Base-by-base conservation (phyloP, 2,888 invertebrate genomes). In the Aproaerema taeniolella region DNA sequence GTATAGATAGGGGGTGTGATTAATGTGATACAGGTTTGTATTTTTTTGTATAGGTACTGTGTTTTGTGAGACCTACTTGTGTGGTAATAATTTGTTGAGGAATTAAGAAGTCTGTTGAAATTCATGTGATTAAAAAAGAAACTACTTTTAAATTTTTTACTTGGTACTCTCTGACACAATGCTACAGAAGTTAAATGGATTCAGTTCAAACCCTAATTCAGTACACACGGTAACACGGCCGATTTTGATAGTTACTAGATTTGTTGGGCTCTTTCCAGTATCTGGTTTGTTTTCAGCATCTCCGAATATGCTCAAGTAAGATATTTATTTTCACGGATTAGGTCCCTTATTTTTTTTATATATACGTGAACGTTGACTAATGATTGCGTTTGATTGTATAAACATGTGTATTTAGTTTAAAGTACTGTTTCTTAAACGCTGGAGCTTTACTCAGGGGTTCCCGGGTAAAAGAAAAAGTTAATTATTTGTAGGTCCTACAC, bases 261-360 rank as follows among this genome's bases (percentile, higher is more conserved):
- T 8, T 13, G 2, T 24, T 11, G 33, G 33, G 12, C 9, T 34
- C 1, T 34, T 34, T 6, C 34, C 34, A 10, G 34, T 34, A 5
- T n/a, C 12, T 6, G 34, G 34, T 14, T 25, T 34, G 14, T 2
- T 34, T 13, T 25, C 26, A 3, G 11, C 8, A 9, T 34, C 25
- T 25, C 25, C 34, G 8, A 14, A 9, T 2, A 25, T 25, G 1
- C 34, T 34, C n/a, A 34, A 25, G 34, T 34, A 8, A 32, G 32
- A 6, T 20, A 6, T 20, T 6, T 20, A 20, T 6, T 20, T 8
- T 8, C 4, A 8, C 5, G 20, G 8, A 4, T 8, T 8, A 20
- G 8, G 20, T 20, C 20, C 8, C 5, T 8, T 20, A 20, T 6
- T 20, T 20, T 20, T 20, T 20, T 20, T 8, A 8, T 20, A 20